phyloP scores from a whole-genome alignment of 1,140 invertebrate species.

The Ceratina calcarata region DNA sequence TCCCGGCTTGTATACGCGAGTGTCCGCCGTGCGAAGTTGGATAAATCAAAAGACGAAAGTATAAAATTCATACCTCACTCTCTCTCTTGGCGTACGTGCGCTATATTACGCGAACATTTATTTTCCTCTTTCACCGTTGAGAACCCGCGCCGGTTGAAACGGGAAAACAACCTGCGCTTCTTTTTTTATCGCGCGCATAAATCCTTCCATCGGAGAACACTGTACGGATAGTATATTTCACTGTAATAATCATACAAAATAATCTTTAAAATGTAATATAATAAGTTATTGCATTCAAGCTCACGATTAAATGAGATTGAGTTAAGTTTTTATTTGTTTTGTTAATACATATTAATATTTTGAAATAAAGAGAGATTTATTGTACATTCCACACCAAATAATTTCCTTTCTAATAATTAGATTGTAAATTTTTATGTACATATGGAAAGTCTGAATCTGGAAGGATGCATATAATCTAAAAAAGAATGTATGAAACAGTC shows the following conservation, averaged over 20 bases:
- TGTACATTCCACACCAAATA: too few species aligned
- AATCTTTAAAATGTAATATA: too few species aligned
- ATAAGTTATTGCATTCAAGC: too few species aligned
- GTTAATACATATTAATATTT: too few species aligned
- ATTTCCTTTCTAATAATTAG: too few species aligned
- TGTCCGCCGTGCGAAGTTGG: conserved; percentile 64
- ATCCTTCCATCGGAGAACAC: background rate
- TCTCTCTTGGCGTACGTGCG: background rate
- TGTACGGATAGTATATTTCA: background rate
- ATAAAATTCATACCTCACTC: conserved; percentile 50
- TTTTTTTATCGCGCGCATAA: background rate
- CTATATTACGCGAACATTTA: conserved; percentile 21
- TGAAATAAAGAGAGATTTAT: too few species aligned
- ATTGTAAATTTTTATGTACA: too few species aligned
- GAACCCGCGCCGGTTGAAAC: background rate
- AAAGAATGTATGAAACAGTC: too few species aligned
- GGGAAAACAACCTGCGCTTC: background rate
- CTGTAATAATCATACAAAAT: background rate
- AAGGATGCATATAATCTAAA: too few species aligned
- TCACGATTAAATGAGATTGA: too few species aligned
- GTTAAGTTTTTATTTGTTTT: too few species aligned
- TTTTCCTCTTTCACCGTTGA: background rate
- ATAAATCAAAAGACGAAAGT: conserved; percentile 52
- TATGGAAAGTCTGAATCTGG: too few species aligned
- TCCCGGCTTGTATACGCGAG: conserved; percentile 83